Evolutionary conservation across 2,113 vertebrate species (phyloP).

Genomic region (Mystacornis crossleyi): DNA sequence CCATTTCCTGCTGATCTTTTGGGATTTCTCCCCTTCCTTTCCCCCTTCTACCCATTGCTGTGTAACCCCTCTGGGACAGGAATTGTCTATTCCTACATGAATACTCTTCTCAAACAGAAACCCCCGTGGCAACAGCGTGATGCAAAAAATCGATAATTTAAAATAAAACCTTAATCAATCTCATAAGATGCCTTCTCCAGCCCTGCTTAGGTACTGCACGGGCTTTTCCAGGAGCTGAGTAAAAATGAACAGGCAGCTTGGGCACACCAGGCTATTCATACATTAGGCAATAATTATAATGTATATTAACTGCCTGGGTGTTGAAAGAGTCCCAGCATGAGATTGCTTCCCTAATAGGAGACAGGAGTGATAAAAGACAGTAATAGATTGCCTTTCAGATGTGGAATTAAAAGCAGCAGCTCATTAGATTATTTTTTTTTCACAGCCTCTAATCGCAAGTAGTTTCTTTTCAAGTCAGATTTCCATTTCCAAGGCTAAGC

Average conservation of each 20-base stretch:
- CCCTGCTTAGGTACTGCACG: neutral
- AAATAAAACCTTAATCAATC: neutral
- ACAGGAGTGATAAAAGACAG: constrained; percentile 62
- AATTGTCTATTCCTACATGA: neutral
- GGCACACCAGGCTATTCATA: constrained; percentile 39
- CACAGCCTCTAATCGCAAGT: constrained; percentile 27
- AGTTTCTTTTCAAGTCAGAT: constrained; percentile 59
- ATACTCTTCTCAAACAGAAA: neutral
- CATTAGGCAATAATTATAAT: constrained; percentile 64
- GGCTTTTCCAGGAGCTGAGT: neutral
- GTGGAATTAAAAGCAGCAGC: constrained; percentile 64
- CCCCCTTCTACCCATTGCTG: neutral
- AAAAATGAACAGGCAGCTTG: constrained; percentile 6
- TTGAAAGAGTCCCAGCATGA: constrained; percentile 49
- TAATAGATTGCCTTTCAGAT: constrained; percentile 57
- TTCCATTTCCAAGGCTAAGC: constrained; percentile 63
- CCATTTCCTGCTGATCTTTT: neutral
- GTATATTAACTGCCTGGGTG: constrained; percentile 36
- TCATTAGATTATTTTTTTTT: constrained; percentile 57
- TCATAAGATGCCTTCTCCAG: neutral
- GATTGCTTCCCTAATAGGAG: constrained; percentile 42
- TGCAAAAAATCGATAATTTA: neutral
- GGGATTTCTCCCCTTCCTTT: neutral
- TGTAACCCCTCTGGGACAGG: neutral
- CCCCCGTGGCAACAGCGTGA: neutral